These are phyloP conservation scores for Oncorhynchus nerka DNA, from an alignment of 2,113 vertebrate genomes.

Conservation along the genomic window DNA sequence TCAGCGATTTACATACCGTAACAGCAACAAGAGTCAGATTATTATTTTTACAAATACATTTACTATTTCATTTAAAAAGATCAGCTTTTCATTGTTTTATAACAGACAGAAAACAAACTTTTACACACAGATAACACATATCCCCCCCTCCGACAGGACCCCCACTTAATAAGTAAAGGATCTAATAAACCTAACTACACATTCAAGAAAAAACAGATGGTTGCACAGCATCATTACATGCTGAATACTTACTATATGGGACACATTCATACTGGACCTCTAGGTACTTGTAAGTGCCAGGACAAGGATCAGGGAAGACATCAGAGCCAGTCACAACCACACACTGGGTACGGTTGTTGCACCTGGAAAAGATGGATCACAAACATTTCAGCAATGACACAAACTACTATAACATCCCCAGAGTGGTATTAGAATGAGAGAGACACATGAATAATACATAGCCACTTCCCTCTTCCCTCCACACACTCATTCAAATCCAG, in stretches of 20 bases:
- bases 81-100: too few relatives aligned
- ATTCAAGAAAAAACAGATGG: not conserved
- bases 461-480: not conserved
- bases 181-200: not conserved
- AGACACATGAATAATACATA: not conserved
- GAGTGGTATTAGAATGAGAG: not conserved
- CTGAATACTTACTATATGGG: slow-evolving; percentile 96
- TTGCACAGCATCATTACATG: not conserved
- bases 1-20: slow-evolving; percentile 46
- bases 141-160: too few relatives aligned
- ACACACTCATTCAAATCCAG: not conserved
- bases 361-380: slow-evolving; percentile 83
- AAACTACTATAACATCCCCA: not conserved
- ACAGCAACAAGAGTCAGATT: slow-evolving; percentile 22
- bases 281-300: slow-evolving; percentile 99
- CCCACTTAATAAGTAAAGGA: too few relatives aligned
- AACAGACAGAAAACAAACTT: too few relatives aligned
- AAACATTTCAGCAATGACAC: slow-evolving; percentile 40
- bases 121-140: too few relatives aligned
- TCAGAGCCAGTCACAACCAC: slow-evolving; percentile 98
- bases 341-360: slow-evolving; percentile 99
- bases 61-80: too few relatives aligned
- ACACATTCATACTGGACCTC: slow-evolving; percentile 99
- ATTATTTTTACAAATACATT: too few relatives aligned
- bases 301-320: slow-evolving; percentile 98